Percentiles rank a stretch among this genome's conserved stretches.
phyloP scores from a whole-genome alignment of 2,888 invertebrate species.

The Polyommatus iphigenia region DNA sequence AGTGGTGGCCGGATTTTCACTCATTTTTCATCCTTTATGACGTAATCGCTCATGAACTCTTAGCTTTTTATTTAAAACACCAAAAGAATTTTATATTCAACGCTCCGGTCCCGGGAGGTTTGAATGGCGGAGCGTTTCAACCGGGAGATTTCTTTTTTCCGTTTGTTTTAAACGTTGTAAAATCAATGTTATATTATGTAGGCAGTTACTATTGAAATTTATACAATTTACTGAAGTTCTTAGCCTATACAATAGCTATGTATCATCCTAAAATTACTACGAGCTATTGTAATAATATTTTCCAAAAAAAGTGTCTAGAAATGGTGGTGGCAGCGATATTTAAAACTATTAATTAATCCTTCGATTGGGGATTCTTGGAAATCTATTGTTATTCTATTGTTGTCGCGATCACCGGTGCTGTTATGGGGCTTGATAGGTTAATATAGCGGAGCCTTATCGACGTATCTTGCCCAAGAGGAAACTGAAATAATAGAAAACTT shows the following conservation, averaged over 20 bases:
- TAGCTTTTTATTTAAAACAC: conserved; percentile 69
- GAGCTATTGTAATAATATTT: too few species aligned
- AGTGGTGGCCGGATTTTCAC: conserved; percentile 61
- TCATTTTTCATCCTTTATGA: conserved; percentile 73
- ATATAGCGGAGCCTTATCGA: too few species aligned
- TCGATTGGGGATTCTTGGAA: too few species aligned
- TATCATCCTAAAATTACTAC: too few species aligned
- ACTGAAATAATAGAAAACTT: neutral
- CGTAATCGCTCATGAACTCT: conserved; percentile 74
- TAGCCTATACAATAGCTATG: neutral
- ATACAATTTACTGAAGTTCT: neutral
- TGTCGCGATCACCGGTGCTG: too few species aligned
- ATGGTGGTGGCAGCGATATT: too few species aligned
- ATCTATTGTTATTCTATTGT: too few species aligned
- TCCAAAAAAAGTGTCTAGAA: too few species aligned
- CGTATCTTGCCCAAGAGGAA: neutral
- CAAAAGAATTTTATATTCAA: conserved; percentile 65
- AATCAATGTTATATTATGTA: conserved; percentile 22
- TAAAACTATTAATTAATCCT: too few species aligned
- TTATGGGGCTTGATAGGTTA: too few species aligned
- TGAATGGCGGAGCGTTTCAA: conserved; percentile 34
- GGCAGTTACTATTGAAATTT: neutral
- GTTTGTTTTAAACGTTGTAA: conserved; percentile 34
- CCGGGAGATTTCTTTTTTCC: conserved; percentile 31
- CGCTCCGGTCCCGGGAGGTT: conserved; percentile 50